These are phyloP conservation scores for Gibbula magus DNA, from an alignment of 2,888 invertebrate species.

Conservation along the genomic window DNA sequence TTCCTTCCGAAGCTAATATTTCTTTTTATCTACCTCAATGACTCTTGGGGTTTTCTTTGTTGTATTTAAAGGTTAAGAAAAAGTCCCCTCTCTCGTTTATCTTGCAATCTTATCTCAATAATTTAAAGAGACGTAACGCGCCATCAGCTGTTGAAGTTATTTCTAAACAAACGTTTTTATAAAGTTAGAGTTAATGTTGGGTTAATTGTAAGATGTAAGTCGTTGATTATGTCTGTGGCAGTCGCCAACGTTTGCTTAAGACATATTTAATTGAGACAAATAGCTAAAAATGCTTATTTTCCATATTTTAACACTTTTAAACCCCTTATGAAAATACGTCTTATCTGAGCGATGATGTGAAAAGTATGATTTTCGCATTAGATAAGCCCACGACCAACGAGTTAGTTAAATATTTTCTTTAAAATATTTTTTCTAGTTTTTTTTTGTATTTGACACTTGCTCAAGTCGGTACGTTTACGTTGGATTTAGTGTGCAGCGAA, in stretches of 20 bases:
- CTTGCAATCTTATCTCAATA: conserved; percentile 11
- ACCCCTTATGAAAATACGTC: neutral
- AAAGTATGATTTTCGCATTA: no score
- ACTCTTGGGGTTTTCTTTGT: neutral
- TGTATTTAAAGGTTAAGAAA: neutral
- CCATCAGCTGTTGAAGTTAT: neutral
- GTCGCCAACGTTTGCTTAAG: neutral
- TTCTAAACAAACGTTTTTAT: neutral
- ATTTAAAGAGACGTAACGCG: neutral
- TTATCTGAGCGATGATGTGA: neutral
- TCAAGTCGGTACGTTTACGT: no score
- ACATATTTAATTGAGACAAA: neutral
- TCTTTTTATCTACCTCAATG: neutral
- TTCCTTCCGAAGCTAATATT: neutral
- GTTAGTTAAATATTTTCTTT: no score
- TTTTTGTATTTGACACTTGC: no score
- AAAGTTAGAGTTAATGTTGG: neutral
- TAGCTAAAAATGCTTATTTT: neutral
- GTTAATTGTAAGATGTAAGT: neutral
- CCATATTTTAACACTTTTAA: neutral
- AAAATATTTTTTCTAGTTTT: no score
- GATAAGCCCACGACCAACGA: no score
- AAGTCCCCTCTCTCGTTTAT: neutral
- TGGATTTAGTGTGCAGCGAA: no score
- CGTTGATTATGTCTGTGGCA: neutral